phyloP scores from a whole-genome alignment of 2,113 vertebrate species.

The Channa maculata region DNA sequence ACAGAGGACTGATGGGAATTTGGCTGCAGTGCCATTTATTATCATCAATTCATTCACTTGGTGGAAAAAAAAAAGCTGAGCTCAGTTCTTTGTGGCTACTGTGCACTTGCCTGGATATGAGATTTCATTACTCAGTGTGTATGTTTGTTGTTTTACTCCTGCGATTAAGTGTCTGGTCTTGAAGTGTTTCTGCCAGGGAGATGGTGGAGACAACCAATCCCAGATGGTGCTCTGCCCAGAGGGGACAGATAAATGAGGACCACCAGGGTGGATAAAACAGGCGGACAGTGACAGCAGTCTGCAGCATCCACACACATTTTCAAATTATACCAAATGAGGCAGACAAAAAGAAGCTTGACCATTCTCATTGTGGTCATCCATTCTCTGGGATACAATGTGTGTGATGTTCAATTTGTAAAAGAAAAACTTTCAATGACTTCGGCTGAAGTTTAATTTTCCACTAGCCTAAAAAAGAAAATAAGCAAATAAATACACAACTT shows the following conservation, averaged over 20 bases:
- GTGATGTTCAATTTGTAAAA: slow-evolving; percentile 22
- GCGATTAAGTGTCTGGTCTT: slow-evolving; percentile 57
- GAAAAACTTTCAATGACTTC: slow-evolving; percentile 43
- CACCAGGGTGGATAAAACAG: slow-evolving; percentile 71
- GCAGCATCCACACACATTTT: slow-evolving; percentile 26
- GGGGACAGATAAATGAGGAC: slow-evolving; percentile 73
- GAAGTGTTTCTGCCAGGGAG: slow-evolving; percentile 61
- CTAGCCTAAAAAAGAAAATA: slow-evolving; percentile 62
- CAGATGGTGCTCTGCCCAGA: slow-evolving; percentile 70
- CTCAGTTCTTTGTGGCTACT: slow-evolving; percentile 45
- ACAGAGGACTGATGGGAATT: slow-evolving; percentile 74
- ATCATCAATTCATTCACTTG: slow-evolving; percentile 43
- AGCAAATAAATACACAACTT: slow-evolving; percentile 72
- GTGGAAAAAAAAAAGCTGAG: not conserved
- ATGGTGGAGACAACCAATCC: slow-evolving; percentile 71
- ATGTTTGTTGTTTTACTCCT: slow-evolving; percentile 69
- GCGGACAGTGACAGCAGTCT: slow-evolving; percentile 17
- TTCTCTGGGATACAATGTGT: slow-evolving; percentile 25
- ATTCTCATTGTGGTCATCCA: slow-evolving; percentile 17
- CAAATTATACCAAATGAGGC: slow-evolving; percentile 20
- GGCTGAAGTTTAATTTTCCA: slow-evolving; percentile 68
- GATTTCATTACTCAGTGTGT: slow-evolving; percentile 63
- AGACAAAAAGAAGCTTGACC: not conserved
- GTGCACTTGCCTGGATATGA: slow-evolving; percentile 63
- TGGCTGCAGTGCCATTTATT: slow-evolving; percentile 69